Percentiles rank a stretch among this genome's conserved stretches.
Evolutionary conservation across 2,888 invertebrate genomes (phyloP).

Genomic region (Phragmatobia fuliginosa): DNA sequence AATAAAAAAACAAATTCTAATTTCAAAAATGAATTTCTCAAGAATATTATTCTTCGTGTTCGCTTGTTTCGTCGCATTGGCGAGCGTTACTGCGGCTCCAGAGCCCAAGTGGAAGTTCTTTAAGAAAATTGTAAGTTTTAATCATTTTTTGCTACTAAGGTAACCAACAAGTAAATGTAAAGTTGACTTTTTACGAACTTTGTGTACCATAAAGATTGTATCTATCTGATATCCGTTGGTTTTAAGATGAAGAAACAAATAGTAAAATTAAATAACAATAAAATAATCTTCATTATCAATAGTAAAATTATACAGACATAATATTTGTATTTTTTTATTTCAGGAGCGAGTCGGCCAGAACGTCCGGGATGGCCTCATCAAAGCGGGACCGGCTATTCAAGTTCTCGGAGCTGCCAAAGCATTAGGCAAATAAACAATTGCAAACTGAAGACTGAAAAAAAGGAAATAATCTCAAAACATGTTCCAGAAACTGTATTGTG

Average conservation of each 20-base stretch:
- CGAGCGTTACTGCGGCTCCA: slow-evolving; percentile 61
- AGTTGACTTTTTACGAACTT: too few relatives aligned
- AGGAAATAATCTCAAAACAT: neutral
- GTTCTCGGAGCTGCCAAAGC: slow-evolving; percentile 57
- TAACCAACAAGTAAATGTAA: neutral
- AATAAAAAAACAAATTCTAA: slow-evolving; percentile 21
- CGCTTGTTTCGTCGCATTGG: slow-evolving; percentile 59
- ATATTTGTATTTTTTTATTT: slow-evolving; percentile 11
- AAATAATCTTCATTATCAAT: too few relatives aligned
- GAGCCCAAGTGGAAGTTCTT: slow-evolving; percentile 67
- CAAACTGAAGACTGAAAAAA: neutral
- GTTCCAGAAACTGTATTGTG: neutral
- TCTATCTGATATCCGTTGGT: too few relatives aligned
- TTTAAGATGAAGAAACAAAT: too few relatives aligned
- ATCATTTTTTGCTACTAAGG: neutral
- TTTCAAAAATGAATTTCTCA: slow-evolving; percentile 63
- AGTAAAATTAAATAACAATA: too few relatives aligned
- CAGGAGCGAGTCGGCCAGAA: slow-evolving; percentile 62
- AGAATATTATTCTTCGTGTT: slow-evolving; percentile 63
- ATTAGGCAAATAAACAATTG: slow-evolving; percentile 48
- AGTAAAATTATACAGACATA: neutral
- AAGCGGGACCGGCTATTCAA: slow-evolving; percentile 61
- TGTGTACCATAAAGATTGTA: too few relatives aligned
- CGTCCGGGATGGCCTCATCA: slow-evolving; percentile 61
- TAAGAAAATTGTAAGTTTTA: slow-evolving; percentile 68